Conservation (phyloP, 2,113 vertebrate species). For the Pterocles orientalis region DNA sequence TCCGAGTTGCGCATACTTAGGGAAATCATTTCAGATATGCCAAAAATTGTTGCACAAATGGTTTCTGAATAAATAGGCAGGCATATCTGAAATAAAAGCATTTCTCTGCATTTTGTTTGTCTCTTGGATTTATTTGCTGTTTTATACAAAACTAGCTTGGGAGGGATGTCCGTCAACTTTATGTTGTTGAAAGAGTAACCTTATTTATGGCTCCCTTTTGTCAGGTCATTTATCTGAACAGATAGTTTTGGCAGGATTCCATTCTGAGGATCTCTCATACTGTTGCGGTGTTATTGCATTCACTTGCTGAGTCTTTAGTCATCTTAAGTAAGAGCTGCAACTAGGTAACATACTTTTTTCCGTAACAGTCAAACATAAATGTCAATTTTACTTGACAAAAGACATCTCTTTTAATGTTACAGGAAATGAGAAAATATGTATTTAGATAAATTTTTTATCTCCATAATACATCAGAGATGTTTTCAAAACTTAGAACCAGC, state of each 20-base stretch:
- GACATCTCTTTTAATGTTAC: not conserved
- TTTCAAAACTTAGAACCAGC: not conserved
- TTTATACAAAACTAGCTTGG: conserved; percentile 24
- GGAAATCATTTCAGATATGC: not conserved
- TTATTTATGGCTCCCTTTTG: conserved; percentile 45
- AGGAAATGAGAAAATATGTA: not conserved
- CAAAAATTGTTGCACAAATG: not conserved
- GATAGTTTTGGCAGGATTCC: conserved; percentile 25
- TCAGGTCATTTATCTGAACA: conserved; percentile 31
- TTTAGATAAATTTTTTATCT: not conserved
- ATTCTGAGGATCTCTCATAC: not conserved
- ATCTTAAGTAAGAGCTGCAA: not conserved
- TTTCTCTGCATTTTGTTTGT: conserved; percentile 31
- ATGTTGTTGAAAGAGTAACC: conserved; percentile 2
- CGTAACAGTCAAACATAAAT: not conserved
- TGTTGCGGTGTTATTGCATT: not conserved
- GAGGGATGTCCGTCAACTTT: conserved; percentile 33
- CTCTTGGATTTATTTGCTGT: conserved; percentile 49
- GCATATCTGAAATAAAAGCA: conserved; percentile 38
- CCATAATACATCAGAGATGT: not conserved
- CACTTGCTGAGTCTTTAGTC: not conserved
- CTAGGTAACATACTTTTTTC: not conserved
- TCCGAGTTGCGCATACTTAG: not conserved
- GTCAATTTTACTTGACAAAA: not conserved
- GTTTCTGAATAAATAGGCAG: conserved; percentile 22